Percentiles rank a stretch among this genome's conserved stretches.
Conservation (phyloP, 2,113 vertebrate genomes). For the Himantopus leucocephalus region DNA sequence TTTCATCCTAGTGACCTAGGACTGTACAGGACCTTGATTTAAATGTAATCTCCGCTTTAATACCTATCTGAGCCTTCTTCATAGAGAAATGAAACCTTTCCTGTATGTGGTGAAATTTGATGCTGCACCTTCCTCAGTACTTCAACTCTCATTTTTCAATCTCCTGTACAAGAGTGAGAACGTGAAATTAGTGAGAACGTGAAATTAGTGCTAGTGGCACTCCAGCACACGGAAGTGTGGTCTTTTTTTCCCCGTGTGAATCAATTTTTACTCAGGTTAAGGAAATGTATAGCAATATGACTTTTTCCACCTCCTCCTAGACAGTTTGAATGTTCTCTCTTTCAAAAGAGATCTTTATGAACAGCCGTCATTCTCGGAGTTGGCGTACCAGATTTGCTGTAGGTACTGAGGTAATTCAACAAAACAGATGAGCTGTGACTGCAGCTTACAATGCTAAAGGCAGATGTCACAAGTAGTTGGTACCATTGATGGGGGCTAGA, state of each 20-base stretch:
- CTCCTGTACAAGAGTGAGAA: neutral
- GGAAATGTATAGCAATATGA: neutral
- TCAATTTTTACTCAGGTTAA: neutral
- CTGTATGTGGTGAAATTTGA: neutral
- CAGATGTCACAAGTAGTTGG: neutral
- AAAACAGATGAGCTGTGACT: neutral
- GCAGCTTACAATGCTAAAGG: neutral
- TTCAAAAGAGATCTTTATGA: neutral
- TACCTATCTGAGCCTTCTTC: neutral
- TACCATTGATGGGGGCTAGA: neutral
- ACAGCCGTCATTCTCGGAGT: neutral
- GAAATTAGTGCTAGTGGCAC: neutral
- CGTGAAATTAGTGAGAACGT: neutral
- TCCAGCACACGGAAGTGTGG: neutral
- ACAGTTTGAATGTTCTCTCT: neutral
- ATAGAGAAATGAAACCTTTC: neutral
- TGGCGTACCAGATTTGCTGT: neutral
- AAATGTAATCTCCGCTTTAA: neutral
- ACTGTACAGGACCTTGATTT: neutral
- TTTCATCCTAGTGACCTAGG: neutral
- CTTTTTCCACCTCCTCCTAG: neutral
- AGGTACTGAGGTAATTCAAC: neutral
- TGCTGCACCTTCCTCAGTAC: neutral
- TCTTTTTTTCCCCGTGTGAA: neutral
- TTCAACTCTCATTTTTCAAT: neutral